A percentile compares a stretch with the other conserved stretches of the same genome.
Conservation (phyloP, 2,113 vertebrate genomes). For the Forbesichthys papilliferus region DNA sequence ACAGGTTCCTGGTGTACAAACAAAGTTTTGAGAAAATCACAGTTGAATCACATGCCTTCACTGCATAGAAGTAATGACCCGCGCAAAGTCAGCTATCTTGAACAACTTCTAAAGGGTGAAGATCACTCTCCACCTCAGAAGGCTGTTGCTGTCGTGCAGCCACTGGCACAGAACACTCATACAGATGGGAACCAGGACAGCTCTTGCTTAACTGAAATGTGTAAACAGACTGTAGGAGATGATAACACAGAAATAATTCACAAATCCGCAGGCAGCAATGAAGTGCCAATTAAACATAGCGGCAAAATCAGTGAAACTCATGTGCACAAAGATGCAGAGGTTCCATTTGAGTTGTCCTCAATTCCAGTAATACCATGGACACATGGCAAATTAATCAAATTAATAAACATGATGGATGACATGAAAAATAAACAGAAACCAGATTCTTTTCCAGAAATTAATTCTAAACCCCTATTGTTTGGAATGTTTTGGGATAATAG, state of each 20-base stretch:
- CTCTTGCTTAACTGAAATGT: background rate
- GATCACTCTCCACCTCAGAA: background rate
- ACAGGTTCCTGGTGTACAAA: too few relatives aligned
- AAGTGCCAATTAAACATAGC: background rate
- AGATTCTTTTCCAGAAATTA: background rate
- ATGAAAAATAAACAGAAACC: background rate
- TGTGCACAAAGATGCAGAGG: background rate
- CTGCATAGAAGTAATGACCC: too few relatives aligned
- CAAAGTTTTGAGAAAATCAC: too few relatives aligned
- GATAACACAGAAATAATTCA: background rate
- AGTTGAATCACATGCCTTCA: too few relatives aligned
- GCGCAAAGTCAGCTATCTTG: too few relatives aligned
- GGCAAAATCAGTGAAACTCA: background rate
- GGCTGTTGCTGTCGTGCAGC: conserved; percentile 65
- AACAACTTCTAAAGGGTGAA: too few relatives aligned
- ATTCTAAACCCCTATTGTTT: background rate
- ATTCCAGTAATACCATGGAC: conserved; percentile 45
- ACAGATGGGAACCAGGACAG: background rate
- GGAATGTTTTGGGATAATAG: conserved; percentile 42
- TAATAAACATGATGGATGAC: conserved; percentile 3
- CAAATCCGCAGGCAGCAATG: too few relatives aligned
- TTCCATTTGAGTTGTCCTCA: conserved; percentile 11
- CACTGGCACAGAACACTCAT: conserved; percentile 34
- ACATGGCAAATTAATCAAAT: background rate
- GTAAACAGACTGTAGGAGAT: background rate